Conservation (phyloP, 2,888 invertebrate species). For the Apamea monoglypha region DNA sequence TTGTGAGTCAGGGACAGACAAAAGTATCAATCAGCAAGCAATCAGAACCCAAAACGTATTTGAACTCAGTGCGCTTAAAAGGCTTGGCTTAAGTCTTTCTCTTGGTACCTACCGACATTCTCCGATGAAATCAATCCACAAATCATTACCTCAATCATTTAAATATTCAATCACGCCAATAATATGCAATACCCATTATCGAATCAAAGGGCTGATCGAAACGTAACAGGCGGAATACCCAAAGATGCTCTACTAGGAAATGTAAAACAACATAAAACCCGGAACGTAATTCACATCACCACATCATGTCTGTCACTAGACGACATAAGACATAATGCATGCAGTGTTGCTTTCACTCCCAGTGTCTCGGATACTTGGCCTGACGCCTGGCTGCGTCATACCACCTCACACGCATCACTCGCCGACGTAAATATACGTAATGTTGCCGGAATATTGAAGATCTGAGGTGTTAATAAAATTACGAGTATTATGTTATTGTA, state of each 20-base stretch:
- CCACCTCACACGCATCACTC: constrained; percentile 38
- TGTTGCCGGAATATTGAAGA: constrained; percentile 24
- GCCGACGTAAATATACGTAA: constrained; percentile 48
- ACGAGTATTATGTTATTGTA: constrained; percentile 1
- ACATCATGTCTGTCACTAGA: constrained; percentile 13
- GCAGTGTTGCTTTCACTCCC: constrained; percentile 56
- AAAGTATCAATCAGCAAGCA: neutral
- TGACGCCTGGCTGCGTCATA: constrained; percentile 49
- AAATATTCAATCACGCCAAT: constrained; percentile 2
- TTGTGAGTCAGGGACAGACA: neutral
- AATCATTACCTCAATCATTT: constrained; percentile 4
- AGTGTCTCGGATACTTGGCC: constrained; percentile 46
- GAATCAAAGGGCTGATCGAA: constrained; percentile 1
- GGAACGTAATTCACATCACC: constrained; percentile 44
- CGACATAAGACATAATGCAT: constrained; percentile 18
- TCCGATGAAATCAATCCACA: neutral
- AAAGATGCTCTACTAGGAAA: constrained; percentile 22
- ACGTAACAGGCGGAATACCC: constrained; percentile 2
- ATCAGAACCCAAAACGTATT: neutral
- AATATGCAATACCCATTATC: neutral
- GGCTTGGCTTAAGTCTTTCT: no score
- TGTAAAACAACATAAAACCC: constrained; percentile 27
- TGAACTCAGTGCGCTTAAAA: neutral
- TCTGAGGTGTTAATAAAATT: neutral
- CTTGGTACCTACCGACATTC: neutral